Percentiles rank a stretch among this genome's conserved stretches.
Conservation (phyloP, 2,113 vertebrate species). For the Pedionomus torquatus region DNA sequence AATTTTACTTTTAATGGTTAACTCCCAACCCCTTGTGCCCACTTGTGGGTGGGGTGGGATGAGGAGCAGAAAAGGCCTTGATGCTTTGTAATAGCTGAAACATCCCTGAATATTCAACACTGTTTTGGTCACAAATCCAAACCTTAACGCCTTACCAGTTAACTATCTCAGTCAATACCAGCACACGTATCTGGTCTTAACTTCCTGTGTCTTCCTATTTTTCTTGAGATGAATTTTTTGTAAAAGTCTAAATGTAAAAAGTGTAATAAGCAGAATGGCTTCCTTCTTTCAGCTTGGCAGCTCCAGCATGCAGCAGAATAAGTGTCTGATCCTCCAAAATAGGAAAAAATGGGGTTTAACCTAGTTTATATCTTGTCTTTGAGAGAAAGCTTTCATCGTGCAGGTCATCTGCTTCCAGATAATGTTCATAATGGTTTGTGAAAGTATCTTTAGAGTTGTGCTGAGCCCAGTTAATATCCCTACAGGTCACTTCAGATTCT, state of each 20-base stretch:
- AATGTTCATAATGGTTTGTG: not conserved
- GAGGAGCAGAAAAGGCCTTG: not conserved
- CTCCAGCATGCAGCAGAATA: not conserved
- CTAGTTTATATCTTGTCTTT: not conserved
- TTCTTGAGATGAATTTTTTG: not conserved
- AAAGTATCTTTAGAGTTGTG: not conserved
- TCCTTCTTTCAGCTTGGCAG: not conserved
- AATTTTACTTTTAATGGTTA: not conserved
- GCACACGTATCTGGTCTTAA: not conserved
- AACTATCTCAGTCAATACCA: not conserved
- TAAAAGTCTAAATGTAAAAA: not conserved
- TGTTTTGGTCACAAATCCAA: not conserved
- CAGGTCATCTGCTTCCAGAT: not conserved
- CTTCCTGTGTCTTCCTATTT: not conserved
- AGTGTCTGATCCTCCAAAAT: not conserved
- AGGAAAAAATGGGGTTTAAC: not conserved
- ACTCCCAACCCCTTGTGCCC: not conserved
- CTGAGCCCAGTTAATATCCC: not conserved
- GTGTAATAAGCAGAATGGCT: not conserved
- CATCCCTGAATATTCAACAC: not conserved
- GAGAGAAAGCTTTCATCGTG: not conserved
- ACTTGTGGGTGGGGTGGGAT: accelerated
- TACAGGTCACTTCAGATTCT: not conserved
- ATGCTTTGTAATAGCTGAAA: not conserved
- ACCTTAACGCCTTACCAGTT: accelerated